phyloP scores from a whole-genome alignment of 2,888 invertebrate genomes.

The Cryptocheilus praepositus region DNA sequence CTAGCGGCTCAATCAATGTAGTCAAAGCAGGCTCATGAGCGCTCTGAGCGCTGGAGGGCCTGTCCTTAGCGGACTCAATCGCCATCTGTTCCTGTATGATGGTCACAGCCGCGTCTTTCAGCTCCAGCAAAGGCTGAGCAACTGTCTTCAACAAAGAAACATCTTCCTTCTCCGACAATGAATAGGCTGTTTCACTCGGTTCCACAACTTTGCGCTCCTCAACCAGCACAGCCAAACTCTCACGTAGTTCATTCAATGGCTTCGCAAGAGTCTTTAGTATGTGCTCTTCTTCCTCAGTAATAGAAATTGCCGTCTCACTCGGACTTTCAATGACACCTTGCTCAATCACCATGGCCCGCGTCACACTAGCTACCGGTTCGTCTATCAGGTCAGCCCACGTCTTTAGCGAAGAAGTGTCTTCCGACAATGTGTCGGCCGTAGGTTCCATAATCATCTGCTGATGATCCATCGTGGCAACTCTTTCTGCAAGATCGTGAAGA shows the following conservation, averaged over 20 bases:
- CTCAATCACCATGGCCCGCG: conserved; percentile 35
- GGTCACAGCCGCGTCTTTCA: conserved; percentile 65
- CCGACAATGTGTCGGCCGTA: conserved; percentile 68
- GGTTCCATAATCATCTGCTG: conserved; percentile 63
- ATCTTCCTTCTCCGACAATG: conserved; percentile 53
- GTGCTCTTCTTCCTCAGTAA: conserved; percentile 45
- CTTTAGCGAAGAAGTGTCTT: conserved; percentile 47
- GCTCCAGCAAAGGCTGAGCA: conserved; percentile 64
- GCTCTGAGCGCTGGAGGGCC: conserved; percentile 20
- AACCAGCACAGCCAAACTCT: conserved; percentile 62
- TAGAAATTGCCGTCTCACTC: conserved; percentile 37
- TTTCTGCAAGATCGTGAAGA: conserved; percentile 42
- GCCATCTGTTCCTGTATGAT: conserved; percentile 65
- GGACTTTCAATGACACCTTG: conserved; percentile 44
- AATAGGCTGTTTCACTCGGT: conserved; percentile 37
- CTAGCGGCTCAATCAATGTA: conserved; percentile 77
- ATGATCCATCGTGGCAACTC: conserved; percentile 36
- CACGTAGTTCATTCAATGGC: conserved; percentile 64
- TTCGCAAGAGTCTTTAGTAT: conserved; percentile 57
- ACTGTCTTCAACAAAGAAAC: conserved; percentile 60
- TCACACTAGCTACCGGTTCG: conserved; percentile 23
- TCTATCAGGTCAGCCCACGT: conserved; percentile 53
- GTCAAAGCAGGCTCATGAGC: conserved; percentile 74
- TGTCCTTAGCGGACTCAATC: conserved; percentile 50
- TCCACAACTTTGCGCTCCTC: conserved; percentile 59